Evolutionary conservation across 92 coral and sea anemone species (phyloP).

Genomic region (Porites divaricata): DNA sequence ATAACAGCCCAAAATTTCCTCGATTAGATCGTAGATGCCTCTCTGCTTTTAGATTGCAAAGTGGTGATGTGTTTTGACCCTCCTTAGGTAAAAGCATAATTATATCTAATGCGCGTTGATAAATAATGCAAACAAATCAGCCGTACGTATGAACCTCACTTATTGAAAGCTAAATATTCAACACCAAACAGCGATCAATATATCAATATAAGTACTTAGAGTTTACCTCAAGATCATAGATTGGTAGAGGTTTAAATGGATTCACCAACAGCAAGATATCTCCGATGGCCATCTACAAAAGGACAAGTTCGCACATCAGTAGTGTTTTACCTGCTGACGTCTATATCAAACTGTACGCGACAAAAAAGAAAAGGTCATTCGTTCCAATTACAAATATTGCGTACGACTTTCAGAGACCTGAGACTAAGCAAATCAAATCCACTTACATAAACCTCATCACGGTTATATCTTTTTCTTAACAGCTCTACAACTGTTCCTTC

Average conservation of each 20-base stretch:
- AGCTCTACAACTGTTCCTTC: slow-evolving; percentile 41
- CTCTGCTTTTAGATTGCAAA: neutral
- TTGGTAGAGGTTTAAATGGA: slow-evolving; percentile 49
- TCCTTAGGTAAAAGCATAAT: no score
- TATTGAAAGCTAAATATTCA: neutral
- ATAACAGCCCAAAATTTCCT: neutral
- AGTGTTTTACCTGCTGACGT: no score
- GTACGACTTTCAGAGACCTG: neutral
- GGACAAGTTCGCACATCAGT: neutral
- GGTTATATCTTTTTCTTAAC: slow-evolving; percentile 36
- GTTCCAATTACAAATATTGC: neutral
- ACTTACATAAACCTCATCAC: slow-evolving; percentile 48
- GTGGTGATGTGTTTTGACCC: neutral
- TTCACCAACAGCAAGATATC: slow-evolving; percentile 53
- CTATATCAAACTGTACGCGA: neutral
- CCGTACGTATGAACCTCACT: neutral
- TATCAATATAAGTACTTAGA: neutral
- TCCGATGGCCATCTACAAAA: slow-evolving; percentile 50
- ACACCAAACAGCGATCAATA: slow-evolving; percentile 19
- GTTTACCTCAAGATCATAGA: slow-evolving; percentile 34
- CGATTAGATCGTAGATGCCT: neutral
- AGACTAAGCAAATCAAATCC: neutral
- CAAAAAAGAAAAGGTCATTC: neutral
- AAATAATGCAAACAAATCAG: neutral
- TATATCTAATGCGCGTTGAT: no score